Conservation (phyloP, 2,888 invertebrate species). For the Drosophila phalerata region DNA sequence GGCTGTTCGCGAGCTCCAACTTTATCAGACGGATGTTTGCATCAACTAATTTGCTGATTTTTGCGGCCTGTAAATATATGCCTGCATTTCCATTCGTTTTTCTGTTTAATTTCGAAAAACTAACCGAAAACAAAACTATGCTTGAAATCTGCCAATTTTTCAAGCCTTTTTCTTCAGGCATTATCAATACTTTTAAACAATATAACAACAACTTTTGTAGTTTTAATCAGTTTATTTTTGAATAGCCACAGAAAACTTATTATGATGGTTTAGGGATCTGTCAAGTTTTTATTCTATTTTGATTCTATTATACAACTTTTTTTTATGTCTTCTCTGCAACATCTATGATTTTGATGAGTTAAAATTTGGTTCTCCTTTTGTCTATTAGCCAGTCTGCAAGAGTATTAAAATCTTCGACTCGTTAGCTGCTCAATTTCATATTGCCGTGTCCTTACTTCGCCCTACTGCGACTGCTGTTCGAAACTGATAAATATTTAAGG, state of each 20-base stretch:
- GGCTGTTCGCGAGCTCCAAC: slow-evolving; percentile 24
- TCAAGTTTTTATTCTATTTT: neutral
- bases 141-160: slow-evolving; percentile 2
- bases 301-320: neutral
- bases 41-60: slow-evolving; percentile 73
- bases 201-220: neutral
- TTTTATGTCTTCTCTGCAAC: neutral
- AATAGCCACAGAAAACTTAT: neutral
- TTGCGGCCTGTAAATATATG: slow-evolving; percentile 58
- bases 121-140: neutral
- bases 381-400: neutral
- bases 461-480: slow-evolving; percentile 42
- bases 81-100: slow-evolving; percentile 57
- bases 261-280: neutral
- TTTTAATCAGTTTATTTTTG: neutral
- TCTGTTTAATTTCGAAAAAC: slow-evolving; percentile 3
- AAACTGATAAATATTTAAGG: slow-evolving; percentile 71
- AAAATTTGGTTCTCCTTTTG: no score
- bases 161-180: neutral
- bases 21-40: slow-evolving; percentile 79
- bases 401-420: slow-evolving; percentile 12
- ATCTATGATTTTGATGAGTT: no score
- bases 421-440: neutral
- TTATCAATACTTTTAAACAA: neutral
- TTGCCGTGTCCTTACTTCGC: neutral